phyloP scores from a whole-genome alignment of 2,888 invertebrate species.

The Ptilodon capucinus region DNA sequence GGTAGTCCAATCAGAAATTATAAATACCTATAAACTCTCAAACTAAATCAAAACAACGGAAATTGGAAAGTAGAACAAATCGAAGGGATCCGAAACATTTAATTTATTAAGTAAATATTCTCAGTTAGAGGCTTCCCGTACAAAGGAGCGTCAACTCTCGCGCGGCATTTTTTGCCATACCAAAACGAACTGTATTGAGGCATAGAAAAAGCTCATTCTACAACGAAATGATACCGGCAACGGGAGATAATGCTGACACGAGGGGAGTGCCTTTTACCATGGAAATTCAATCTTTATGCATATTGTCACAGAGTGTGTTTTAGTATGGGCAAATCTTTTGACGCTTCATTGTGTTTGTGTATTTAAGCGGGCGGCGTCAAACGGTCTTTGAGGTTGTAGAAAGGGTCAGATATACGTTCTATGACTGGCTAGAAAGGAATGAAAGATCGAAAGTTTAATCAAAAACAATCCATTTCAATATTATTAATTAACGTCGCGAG shows the following conservation, averaged over 20 bases:
- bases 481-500: conserved; percentile 57
- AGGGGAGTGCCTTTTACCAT: too few relatives aligned
- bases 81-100: conserved; percentile 30
- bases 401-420: conserved; percentile 7
- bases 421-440: conserved; percentile 25
- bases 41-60: conserved; percentile 23
- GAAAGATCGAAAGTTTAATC: conserved; percentile 47
- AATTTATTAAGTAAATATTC: conserved; percentile 50
- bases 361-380: conserved; percentile 46
- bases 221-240: too few relatives aligned
- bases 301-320: too few relatives aligned
- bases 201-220: too few relatives aligned
- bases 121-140: too few relatives aligned
- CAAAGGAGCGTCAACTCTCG: too few relatives aligned
- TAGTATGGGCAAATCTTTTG: too few relatives aligned
- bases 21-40: conserved; percentile 4
- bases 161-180: too few relatives aligned
- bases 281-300: too few relatives aligned
- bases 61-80: conserved; percentile 33
- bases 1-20: not conserved
- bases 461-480: conserved; percentile 66
- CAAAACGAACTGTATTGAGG: too few relatives aligned
- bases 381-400: conserved; percentile 32
- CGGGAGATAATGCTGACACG: too few relatives aligned
- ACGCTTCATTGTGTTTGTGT: too few relatives aligned